A percentile compares a stretch with the other conserved stretches of the same genome.
Conservation (phyloP, 2,113 vertebrate species). For the Eclectus roratus region DNA sequence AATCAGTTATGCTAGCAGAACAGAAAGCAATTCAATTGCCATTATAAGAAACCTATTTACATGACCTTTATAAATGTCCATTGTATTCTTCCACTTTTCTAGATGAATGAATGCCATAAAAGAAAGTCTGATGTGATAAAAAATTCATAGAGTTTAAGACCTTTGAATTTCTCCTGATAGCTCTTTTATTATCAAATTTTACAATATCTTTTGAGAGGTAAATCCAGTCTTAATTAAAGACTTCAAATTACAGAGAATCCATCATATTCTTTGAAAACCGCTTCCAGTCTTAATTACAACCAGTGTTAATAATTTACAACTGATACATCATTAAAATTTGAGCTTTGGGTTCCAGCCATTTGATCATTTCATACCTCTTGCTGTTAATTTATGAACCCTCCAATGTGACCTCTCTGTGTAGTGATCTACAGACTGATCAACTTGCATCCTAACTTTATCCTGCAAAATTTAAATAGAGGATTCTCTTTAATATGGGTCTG, state of each 20-base stretch:
- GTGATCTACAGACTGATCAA: not conserved
- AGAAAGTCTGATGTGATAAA: slow-evolving; percentile 10
- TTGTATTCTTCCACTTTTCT: slow-evolving; percentile 28
- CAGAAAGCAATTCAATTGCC: slow-evolving; percentile 10
- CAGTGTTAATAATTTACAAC: slow-evolving; percentile 40
- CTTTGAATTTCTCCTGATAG: not conserved
- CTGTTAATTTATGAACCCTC: not conserved
- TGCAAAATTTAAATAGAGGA: not conserved
- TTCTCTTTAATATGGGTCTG: not conserved
- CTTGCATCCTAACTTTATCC: not conserved
- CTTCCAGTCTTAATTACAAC: slow-evolving; percentile 42
- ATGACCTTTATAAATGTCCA: slow-evolving; percentile 40
- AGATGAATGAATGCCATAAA: slow-evolving; percentile 28
- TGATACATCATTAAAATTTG: slow-evolving; percentile 25
- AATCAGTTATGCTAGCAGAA: slow-evolving; percentile 9
- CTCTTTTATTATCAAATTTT: not conserved
- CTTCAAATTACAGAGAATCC: not conserved
- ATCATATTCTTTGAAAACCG: not conserved
- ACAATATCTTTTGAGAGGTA: slow-evolving; percentile 9
- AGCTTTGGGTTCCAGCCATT: slow-evolving; percentile 11
- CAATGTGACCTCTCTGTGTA: not conserved
- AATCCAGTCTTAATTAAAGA: not conserved
- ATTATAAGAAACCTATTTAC: slow-evolving; percentile 30
- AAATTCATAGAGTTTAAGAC: slow-evolving; percentile 37
- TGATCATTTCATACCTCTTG: not conserved